A percentile compares a stretch with the other conserved stretches of the same genome.
Evolutionary conservation across 2,113 vertebrate genomes (phyloP).

Genomic region (mouse (Mus musculus)): GRCm39 chr2:180515001-180515500

Average conservation of each 20-base stretch:
- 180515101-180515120: background rate
- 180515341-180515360: background rate
- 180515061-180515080: background rate
- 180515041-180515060: background rate
- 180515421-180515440: background rate
- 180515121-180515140: background rate
- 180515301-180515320: fast-evolving
- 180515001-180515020: background rate
- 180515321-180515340: background rate
- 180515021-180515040: background rate
- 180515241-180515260: background rate
- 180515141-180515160: background rate
- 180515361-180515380: background rate
- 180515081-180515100: background rate
- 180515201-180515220: background rate
- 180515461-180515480: background rate
- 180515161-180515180: background rate
- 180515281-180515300: background rate
- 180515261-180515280: fast-evolving
- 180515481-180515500: background rate
- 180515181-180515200: background rate
- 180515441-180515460: background rate
- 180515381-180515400: background rate
- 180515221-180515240: background rate
- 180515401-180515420: too few relatives aligned